Base-by-base conservation (phyloP, 2,797 vertebrate genomes). In the Syndactyla subalaris region DNA sequence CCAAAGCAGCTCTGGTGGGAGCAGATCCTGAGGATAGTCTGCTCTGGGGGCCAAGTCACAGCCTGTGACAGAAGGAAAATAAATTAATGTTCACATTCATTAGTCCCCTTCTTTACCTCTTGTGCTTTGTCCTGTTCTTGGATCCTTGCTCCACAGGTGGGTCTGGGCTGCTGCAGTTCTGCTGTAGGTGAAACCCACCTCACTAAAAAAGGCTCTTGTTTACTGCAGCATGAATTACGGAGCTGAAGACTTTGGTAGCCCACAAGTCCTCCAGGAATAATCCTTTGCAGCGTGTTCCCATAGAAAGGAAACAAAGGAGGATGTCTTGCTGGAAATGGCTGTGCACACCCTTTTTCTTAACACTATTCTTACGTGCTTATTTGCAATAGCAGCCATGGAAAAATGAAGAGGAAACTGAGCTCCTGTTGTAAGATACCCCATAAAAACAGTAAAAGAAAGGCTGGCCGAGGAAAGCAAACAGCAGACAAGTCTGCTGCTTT, bases 11-110 rank as follows among this genome's bases (percentile, higher is more conserved):
- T 75, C 54, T 76, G 72, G 78, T 89, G 85, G 80, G 95, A 96
- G 91, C 89, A 95, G 93, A 92, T 80, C 71, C 93, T 76, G 88
- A 85, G 85, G 71, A 91, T 81, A 61, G n/a, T 58, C 68, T 94
- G 87, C 95, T 94, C 51, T 74, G 59, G 38, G 59, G 83, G 57
- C 71, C 92, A 78, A 92, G 95, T 88, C 81, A 88, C 76, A 59
- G 91, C 84, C 68, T 74, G 72, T 63, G 77, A 65, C 88, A 88
- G 71, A 94, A 91, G 58, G 71, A 88, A 97, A 98, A 98, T 98
- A 98, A 98, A 98, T 97, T 97, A 97, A 97, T 95, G 97, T 97
- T 97, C 90, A 95, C 36, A 12, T 95, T 96, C 93, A 86, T 85
- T 89, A 76, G 82, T 80, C 61, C 88, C 73, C 43, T 92, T 96